Evolutionary conservation across 2,113 vertebrate genomes (phyloP).

Genomic region (Ginglymostoma cirratum): DNA sequence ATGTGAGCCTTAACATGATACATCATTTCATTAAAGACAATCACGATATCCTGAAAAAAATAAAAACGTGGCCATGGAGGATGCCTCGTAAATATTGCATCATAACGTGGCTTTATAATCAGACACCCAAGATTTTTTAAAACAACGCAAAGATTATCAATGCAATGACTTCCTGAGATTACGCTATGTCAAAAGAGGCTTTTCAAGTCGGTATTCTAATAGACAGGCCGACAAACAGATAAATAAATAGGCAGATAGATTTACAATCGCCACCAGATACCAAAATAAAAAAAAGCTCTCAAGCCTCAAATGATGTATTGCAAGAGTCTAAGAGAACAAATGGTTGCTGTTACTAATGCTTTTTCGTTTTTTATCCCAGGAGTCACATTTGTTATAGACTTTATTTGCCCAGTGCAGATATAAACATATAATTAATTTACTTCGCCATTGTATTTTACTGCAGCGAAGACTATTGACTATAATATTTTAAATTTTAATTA

Average conservation of each 20-base stretch:
- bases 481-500: background rate
- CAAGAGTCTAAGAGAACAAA: background rate
- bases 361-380: conserved; percentile 25
- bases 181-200: background rate
- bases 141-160: background rate
- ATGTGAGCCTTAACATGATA: background rate
- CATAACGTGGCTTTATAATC: background rate
- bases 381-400: background rate
- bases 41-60: background rate
- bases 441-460: conserved; percentile 4
- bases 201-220: background rate
- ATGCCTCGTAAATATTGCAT: too few relatives aligned
- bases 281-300: background rate
- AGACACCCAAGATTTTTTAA: background rate
- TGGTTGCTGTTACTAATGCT: conserved; percentile 6
- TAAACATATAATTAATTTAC: conserved; percentile 15
- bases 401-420: conserved; percentile 32
- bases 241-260: background rate
- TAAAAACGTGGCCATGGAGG: background rate
- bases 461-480: background rate
- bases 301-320: background rate
- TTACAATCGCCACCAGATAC: background rate
- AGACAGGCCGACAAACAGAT: background rate
- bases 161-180: background rate
- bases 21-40: too few relatives aligned